A percentile compares a stretch with the other conserved stretches of the same genome.
phyloP scores from a whole-genome alignment of 2,797 vertebrate species.

The Oreochromis mossambicus region DNA sequence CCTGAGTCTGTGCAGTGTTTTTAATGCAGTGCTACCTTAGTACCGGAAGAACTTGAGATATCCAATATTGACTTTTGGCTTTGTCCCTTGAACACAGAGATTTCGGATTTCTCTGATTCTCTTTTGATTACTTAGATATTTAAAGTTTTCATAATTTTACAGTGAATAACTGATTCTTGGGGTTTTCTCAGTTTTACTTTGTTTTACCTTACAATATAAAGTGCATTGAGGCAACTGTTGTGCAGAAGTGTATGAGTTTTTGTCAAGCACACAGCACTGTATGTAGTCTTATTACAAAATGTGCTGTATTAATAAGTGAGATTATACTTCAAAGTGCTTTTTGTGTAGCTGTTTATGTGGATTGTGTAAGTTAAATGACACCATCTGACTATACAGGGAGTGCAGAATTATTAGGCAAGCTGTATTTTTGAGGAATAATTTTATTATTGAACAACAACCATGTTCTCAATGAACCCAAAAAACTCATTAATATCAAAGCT shows the following conservation, averaged over 20 bases:
- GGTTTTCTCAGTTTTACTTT: not conserved
- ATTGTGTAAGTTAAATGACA: not conserved
- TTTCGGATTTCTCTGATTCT: not conserved
- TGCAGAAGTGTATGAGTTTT: not conserved
- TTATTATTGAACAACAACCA: too few species aligned
- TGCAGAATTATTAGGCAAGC: too few species aligned
- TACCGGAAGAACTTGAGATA: not conserved
- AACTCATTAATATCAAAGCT: too few species aligned
- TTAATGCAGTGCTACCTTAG: not conserved
- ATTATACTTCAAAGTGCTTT: not conserved
- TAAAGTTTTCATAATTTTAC: not conserved
- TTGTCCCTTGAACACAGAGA: not conserved
- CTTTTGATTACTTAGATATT: not conserved
- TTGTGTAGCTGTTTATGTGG: not conserved
- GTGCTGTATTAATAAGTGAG: not conserved
- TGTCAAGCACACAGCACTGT: not conserved
- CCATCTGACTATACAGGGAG: not conserved
- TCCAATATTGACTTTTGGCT: not conserved
- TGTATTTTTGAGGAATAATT: too few species aligned
- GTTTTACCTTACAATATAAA: not conserved
- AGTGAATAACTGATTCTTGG: not conserved
- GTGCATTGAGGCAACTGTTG: not conserved
- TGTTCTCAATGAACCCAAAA: too few species aligned
- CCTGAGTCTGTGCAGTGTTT: not conserved
- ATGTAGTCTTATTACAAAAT: not conserved